Evolutionary conservation across 1,140 invertebrate genomes (phyloP), one percentile per base, ranked within the genome.

Genomic region (Piezodorus guildinii): DNA sequence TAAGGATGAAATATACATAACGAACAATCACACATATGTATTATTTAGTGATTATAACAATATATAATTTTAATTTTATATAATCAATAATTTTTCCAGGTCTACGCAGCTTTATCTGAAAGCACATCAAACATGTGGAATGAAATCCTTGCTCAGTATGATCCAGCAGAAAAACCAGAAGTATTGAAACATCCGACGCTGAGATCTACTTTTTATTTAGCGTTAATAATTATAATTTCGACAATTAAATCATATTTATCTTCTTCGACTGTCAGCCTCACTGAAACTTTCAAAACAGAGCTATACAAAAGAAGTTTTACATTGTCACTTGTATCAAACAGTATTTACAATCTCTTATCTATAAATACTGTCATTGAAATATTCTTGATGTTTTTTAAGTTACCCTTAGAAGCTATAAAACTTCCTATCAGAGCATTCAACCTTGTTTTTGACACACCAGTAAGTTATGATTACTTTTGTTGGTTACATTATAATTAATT

Each of bases 91-190:
- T 60, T 15, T 14, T 60, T 60, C 9, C 77, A 79, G 58, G 75
- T 90, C 5, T 81, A 82, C 69, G 79, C 82, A 45, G 83, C 84
- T 67, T 66, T 89, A 12, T 78, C 79, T 14, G 82, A 87, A 68
- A 82, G 80, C 51, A 75, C 87, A 21, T 82, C 83, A 17, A 88
- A 88, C 62, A 76, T 79, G 39, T 91, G 87, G 87, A 88, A 89
- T 68, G 85, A 88, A 68, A 86, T 90, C 65, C 80, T 88, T 14
- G 84, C 79, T 51, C 82, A 84, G 67, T 86, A 88, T 67, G 88
- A 91, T 73, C 87, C 88, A 0, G 73, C 83, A 3, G 85, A 89
- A 69, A 82, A 83, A 51, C 82, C 83, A 0, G 77, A 83, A 64
- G 76, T 85, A 1, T 69, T 83, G 0, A 85, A 86, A 70, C 80